Evolutionary conservation across 2,888 invertebrate species (phyloP), one percentile per base, ranked within the genome.

Genomic region (Eupithecia subfuscata): DNA sequence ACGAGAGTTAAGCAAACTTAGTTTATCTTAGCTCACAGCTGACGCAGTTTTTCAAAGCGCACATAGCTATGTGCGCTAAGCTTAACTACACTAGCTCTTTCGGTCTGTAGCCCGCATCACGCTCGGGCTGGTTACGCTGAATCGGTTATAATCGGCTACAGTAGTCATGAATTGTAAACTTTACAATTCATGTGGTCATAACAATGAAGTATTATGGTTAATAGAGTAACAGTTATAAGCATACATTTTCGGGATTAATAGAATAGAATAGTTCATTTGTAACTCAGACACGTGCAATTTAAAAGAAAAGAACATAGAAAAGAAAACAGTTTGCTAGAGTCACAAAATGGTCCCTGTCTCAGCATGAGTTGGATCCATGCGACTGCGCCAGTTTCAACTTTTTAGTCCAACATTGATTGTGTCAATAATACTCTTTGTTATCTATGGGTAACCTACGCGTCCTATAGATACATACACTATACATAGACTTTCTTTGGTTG

Each of bases 401-500:
- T 71, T 71, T 22, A n/a, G 37, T 48, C 18, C 40, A 37, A 9
- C 30, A 18, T n/a, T 37, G 7, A 18, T 4, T 22, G n/a, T 14
- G 25, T 37, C 43, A 70, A 25, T 12, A 69, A 48, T 43, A 25
- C 60, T 75, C 70, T 75, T 75, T 74, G 14, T 52, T 25, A 70
- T 25, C 69, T 64, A 65, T 68, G 72, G 78, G 75, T 85, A 82
- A 83, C 84, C 87, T 87, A 86, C 83, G 74, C 80, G 79, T 77
- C 75, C 86, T 87, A 88, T 79, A 79, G 73, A 78, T 81, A 82
- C 81, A 83, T 84, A 87, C 79, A 84, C 82, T 86, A 86, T 85
- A 87, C 76, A 83, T 79, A 85, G 78, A 85, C 84, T 79, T 85
- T 84, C 91, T 91, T 91, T 91, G 91, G 91, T 91, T 85, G 86